Base-by-base conservation (phyloP, 2,888 invertebrate genomes). In the Microchrysa polita region DNA sequence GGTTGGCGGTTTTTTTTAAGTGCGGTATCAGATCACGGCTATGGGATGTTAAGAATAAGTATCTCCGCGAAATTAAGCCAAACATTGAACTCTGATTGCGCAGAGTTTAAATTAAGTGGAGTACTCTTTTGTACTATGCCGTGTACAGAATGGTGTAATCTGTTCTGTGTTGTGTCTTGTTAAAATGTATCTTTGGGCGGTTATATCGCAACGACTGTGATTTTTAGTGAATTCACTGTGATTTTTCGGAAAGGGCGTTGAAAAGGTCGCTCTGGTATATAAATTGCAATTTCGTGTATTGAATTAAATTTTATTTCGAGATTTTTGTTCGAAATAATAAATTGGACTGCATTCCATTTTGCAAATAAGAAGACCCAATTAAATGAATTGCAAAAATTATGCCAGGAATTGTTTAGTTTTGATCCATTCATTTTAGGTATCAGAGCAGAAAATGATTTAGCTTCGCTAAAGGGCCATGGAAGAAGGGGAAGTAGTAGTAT, bases 241-340 rank as follows among this genome's bases (percentile, higher is more conserved):
- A 2, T 55, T 20, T 55, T n/a, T n/a, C n/a, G 18, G 55, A 55
- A 55, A 55, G 22, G 55, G 55, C 55, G 55, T 55, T 20, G 16
- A 2, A 20, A 20, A 55, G 55, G 18, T 55, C 55, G 22, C 55
- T 20, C 27, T 20, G 2, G 55, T n/a, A n/a, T n/a, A n/a, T 20
- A 16, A 55, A 20, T 55, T 55, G 55, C 55, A 20, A 55, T 55
- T 9, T 55, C 22, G 18, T 55, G 55, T 55, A 55, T 16, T 55
- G 18, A 5, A 10, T 55, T 16, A 16, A 55, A 55, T 55, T n/a
- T n/a, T n/a, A 34, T 55, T 55, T 5, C 5, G 55, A 16, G 55
- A 16, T 55, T 34, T 20, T 55, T 20, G n/a, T n/a, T n/a, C n/a
- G 18, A 55, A 55, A 16, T 10, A 5, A 5, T 10, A 48, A 48